phyloP scores from a whole-genome alignment of 2,888 invertebrate genomes.

The Drosophila histrio region DNA sequence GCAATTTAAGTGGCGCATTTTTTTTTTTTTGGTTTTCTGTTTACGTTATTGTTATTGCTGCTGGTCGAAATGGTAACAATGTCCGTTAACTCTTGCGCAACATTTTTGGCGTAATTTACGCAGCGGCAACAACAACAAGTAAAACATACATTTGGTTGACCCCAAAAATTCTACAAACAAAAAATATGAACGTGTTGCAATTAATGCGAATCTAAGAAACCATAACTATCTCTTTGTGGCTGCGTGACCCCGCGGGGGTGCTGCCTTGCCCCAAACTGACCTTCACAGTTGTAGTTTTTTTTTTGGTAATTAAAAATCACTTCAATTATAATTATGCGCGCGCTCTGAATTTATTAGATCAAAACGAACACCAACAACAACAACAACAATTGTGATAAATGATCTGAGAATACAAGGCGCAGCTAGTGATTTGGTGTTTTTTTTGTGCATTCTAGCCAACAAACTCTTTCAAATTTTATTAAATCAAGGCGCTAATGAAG shows the following conservation, averaged over 20 bases:
- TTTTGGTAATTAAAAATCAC: slow-evolving; percentile 72
- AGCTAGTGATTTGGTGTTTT: slow-evolving; percentile 24
- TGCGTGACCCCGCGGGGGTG: slow-evolving; percentile 16
- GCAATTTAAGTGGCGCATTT: slow-evolving; percentile 63
- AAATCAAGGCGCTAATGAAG: slow-evolving; percentile 67
- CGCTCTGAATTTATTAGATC: slow-evolving; percentile 60
- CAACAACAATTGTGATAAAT: slow-evolving; percentile 45
- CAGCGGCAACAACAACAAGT: slow-evolving; percentile 38
- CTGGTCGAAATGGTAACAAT: slow-evolving; percentile 61
- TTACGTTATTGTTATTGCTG: slow-evolving; percentile 58
- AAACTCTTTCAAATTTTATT: slow-evolving; percentile 9
- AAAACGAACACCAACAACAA: slow-evolving; percentile 17
- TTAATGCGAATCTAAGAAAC: slow-evolving; percentile 41
- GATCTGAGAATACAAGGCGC: slow-evolving; percentile 25
- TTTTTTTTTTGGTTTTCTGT: slow-evolving; percentile 20
- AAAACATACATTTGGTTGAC: slow-evolving; percentile 44
- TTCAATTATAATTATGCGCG: slow-evolving; percentile 60
- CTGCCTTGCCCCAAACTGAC: slow-evolving; percentile 45
- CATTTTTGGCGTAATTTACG: slow-evolving; percentile 55
- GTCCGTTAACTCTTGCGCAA: slow-evolving; percentile 56
- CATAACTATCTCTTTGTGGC: slow-evolving; percentile 32
- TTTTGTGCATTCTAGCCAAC: slow-evolving; percentile 53
- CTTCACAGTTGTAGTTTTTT: slow-evolving; percentile 52
- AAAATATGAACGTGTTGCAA: slow-evolving; percentile 39
- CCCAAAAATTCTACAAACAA: slow-evolving; percentile 60